These are phyloP conservation scores for Melinopterus prodromus DNA, from an alignment of 2,888 invertebrate genomes.

Conservation along the genomic window DNA sequence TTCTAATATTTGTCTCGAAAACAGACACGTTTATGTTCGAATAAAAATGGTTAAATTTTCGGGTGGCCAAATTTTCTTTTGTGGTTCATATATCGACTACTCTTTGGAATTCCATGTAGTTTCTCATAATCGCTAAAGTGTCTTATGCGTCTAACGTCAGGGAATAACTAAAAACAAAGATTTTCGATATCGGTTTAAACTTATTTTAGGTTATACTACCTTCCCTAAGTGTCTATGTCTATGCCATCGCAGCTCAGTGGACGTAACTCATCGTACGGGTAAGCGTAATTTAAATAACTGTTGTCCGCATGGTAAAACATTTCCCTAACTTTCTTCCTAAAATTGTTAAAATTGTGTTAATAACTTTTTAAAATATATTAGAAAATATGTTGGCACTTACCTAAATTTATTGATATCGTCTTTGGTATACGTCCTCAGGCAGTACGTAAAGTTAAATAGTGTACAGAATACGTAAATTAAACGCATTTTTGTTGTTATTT, in stretches of 20 bases:
- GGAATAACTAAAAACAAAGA: conserved; percentile 76
- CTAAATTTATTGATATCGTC: conserved; percentile 66
- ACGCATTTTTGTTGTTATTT: background rate
- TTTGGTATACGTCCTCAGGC: conserved; percentile 63
- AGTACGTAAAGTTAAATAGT: background rate
- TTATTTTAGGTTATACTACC: conserved; percentile 56
- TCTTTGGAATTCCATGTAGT: conserved; percentile 91
- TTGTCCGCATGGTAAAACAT: conserved; percentile 99
- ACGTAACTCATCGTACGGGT: conserved; percentile 94
- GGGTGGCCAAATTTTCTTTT: conserved; percentile 81
- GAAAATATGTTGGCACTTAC: conserved; percentile 52
- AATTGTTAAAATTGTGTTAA: conserved; percentile 46
- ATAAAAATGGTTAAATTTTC: too few relatives aligned
- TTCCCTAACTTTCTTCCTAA: conserved; percentile 84
- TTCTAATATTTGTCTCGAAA: conserved; percentile 99
- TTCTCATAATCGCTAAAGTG: conserved; percentile 96
- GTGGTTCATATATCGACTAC: conserved; percentile 82
- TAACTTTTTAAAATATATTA: conserved; percentile 18
- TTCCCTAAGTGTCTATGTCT: conserved; percentile 98
- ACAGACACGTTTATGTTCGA: conserved; percentile 98
- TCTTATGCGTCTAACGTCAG: conserved; percentile 92
- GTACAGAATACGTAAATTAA: conserved; percentile 8
- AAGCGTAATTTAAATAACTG: conserved; percentile 92
- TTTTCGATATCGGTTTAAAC: background rate
- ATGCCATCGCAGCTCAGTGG: conserved; percentile 94